phyloP scores from a whole-genome alignment of 2,113 vertebrate species.

The Myotis davidii region DNA sequence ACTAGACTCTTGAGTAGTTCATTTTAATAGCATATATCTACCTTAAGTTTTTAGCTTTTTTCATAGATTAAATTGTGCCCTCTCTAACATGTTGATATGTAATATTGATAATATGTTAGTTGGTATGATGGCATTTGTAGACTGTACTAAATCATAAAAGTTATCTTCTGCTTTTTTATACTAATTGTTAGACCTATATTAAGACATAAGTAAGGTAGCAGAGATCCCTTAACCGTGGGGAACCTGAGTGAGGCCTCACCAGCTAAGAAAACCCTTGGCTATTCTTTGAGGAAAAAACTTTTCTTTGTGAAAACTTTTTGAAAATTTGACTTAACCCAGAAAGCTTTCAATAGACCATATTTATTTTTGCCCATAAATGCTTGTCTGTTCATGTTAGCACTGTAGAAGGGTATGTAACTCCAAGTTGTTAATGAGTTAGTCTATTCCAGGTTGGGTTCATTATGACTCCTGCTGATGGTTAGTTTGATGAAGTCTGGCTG shows the following conservation, averaged over 20 bases:
- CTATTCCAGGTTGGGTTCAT: background rate
- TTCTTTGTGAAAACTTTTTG: background rate
- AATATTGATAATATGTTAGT: slow-evolving; percentile 7
- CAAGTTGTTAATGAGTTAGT: background rate
- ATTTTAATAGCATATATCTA: slow-evolving; percentile 2
- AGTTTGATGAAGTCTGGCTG: background rate
- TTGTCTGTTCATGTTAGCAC: background rate
- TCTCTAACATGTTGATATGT: background rate
- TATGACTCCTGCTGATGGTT: background rate
- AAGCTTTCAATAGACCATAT: background rate
- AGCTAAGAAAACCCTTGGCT: background rate
- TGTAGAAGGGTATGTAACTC: background rate
- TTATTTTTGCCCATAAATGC: background rate
- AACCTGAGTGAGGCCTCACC: background rate
- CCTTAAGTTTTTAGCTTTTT: slow-evolving; percentile 30
- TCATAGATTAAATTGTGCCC: background rate
- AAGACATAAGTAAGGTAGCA: background rate
- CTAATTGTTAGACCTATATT: background rate
- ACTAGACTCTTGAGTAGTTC: background rate
- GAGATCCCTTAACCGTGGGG: background rate
- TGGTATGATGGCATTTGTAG: background rate
- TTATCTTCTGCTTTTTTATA: slow-evolving; percentile 23
- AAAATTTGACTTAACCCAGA: background rate
- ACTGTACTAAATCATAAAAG: background rate
- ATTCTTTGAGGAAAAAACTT: background rate